phyloP scores from a whole-genome alignment of 2,113 vertebrate species.

The Microtus oregoni region DNA sequence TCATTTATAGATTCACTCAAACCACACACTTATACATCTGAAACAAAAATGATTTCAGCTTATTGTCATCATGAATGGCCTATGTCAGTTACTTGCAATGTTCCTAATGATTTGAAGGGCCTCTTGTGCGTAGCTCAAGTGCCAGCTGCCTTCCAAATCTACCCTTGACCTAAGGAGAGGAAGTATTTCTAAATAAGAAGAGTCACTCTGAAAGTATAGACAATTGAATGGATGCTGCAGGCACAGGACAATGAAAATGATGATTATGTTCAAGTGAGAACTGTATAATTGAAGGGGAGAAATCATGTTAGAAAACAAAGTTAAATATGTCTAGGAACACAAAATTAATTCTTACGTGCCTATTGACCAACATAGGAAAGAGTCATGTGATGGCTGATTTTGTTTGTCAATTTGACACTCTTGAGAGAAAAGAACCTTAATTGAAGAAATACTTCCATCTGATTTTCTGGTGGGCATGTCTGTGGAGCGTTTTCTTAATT shows the following conservation, averaged over 20 bases:
- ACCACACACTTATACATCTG: neutral
- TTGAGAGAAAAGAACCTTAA: neutral
- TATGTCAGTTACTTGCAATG: neutral
- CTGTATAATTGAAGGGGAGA: neutral
- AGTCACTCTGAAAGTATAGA: neutral
- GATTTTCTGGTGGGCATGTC: neutral
- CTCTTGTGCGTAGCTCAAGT: neutral
- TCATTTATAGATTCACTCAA: neutral
- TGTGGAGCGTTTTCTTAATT: neutral
- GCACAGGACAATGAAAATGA: neutral
- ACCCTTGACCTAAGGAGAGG: neutral
- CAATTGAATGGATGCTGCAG: neutral
- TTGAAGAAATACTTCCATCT: neutral
- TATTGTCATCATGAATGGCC: neutral
- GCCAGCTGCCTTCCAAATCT: neutral
- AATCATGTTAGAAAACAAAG: neutral
- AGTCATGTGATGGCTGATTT: neutral
- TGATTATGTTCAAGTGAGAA: constrained; percentile 8
- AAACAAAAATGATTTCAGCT: neutral
- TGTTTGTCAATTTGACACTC: neutral
- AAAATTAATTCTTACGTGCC: neutral
- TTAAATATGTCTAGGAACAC: neutral
- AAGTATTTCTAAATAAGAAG: neutral
- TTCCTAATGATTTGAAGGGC: neutral
- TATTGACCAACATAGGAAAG: neutral